phyloP scores from a whole-genome alignment of 2,113 vertebrate species.

The Benitochromis conjunctus region DNA sequence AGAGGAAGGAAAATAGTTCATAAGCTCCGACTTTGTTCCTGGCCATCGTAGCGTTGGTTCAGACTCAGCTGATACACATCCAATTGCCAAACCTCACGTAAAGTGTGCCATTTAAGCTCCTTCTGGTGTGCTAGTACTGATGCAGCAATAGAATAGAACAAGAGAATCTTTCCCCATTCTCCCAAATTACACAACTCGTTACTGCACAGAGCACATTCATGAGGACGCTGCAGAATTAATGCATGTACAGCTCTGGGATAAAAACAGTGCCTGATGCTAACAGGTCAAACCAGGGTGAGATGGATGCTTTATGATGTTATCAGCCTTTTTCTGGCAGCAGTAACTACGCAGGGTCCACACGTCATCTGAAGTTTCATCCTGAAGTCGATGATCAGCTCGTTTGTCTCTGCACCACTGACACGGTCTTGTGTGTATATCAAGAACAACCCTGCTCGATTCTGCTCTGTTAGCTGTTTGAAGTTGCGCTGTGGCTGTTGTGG shows the following conservation, averaged over 20 bases:
- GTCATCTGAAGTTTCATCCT: background rate
- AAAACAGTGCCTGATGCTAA: background rate
- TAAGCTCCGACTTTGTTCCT: background rate
- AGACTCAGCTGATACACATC: background rate
- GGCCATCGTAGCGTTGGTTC: fast-evolving
- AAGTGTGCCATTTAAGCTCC: background rate
- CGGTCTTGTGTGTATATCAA: background rate
- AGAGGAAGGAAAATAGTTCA: background rate
- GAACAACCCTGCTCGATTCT: background rate
- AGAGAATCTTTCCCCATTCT: background rate
- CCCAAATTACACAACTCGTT: background rate
- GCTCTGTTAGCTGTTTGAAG: background rate
- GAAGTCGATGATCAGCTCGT: background rate
- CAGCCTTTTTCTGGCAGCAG: fast-evolving
- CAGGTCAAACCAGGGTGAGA: background rate
- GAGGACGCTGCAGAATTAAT: no score
- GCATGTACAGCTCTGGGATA: no score
- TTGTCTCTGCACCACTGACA: background rate
- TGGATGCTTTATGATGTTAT: background rate
- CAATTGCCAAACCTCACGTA: background rate
- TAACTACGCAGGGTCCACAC: background rate
- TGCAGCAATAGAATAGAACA: background rate
- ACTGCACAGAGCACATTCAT: background rate
- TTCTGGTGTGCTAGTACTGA: background rate
- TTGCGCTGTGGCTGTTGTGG: background rate